Evolutionary conservation across 2,888 invertebrate genomes (phyloP).

Genomic region (Pherbina coryleti): DNA sequence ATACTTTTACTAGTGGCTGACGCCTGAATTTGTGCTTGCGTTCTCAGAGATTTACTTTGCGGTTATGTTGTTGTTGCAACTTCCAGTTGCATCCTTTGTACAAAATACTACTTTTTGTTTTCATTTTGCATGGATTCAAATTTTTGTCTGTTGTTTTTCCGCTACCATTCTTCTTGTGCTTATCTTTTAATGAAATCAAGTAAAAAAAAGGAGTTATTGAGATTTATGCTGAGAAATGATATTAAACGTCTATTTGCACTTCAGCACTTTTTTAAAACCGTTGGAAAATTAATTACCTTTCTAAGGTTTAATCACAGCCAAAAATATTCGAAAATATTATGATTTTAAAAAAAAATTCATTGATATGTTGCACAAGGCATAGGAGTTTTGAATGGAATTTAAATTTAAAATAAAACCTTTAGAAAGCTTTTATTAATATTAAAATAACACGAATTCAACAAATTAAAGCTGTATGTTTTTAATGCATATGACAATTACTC

Average conservation of each 20-base stretch:
- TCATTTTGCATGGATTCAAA: slow-evolving; percentile 9
- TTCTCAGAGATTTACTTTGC: slow-evolving; percentile 5
- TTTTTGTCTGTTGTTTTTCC: background rate
- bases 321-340: slow-evolving; percentile 15
- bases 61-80: background rate
- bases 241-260: too few relatives aligned
- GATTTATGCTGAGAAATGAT: too few relatives aligned
- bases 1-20: background rate
- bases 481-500: too few relatives aligned
- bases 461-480: too few relatives aligned
- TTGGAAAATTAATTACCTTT: too few relatives aligned
- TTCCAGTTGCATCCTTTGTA: background rate
- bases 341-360: too few relatives aligned
- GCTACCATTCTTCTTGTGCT: background rate
- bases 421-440: too few relatives aligned
- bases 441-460: too few relatives aligned
- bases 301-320: background rate
- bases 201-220: background rate
- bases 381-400: too few relatives aligned
- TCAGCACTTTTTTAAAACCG: too few relatives aligned
- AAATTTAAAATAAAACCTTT: too few relatives aligned
- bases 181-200: background rate
- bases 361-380: too few relatives aligned
- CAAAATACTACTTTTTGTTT: background rate
- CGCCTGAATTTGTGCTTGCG: background rate